These are phyloP conservation scores for Lerista edwardsae DNA, from an alignment of 2,797 vertebrate genomes.

Conservation along the genomic window DNA sequence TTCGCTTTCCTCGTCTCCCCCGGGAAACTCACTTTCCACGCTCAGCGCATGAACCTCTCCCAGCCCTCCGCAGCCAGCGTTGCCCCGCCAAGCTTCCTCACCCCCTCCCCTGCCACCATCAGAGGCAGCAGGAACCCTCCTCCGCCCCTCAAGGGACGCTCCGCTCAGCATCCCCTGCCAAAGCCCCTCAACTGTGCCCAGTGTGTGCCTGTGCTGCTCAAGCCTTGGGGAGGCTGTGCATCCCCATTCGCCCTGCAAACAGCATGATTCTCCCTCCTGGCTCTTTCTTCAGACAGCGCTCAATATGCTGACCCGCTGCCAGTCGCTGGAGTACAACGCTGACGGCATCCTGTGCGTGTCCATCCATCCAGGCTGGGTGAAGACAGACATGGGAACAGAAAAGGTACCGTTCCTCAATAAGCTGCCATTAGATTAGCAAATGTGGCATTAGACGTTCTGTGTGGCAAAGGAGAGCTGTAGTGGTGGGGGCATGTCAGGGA, in stretches of 20 bases:
- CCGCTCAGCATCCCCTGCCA: too few species aligned
- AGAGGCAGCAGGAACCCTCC: background rate
- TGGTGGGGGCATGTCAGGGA: background rate
- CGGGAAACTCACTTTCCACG: background rate
- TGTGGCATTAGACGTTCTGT: too few species aligned
- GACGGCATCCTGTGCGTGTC: constrained; percentile 35
- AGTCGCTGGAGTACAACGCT: constrained; percentile 45
- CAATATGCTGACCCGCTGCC: constrained; percentile 64
- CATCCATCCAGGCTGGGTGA: constrained; percentile 52
- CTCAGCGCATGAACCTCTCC: background rate
- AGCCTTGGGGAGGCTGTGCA: too few species aligned
- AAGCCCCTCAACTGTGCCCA: too few species aligned
- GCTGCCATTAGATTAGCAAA: background rate
- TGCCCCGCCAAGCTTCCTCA: background rate
- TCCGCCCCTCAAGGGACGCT: background rate
- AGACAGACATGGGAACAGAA: constrained; percentile 36
- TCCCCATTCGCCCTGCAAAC: background rate
- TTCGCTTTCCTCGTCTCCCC: background rate
- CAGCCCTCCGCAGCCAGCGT: background rate
- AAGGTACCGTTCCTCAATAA: background rate
- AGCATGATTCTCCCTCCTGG: too few species aligned
- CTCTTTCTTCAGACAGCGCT: constrained; percentile 54
- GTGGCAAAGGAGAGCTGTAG: background rate
- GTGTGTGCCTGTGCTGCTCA: too few species aligned
- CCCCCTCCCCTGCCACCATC: background rate